Base-by-base conservation (phyloP, 2,797 vertebrate genomes). In the Acanthurus lineatus region DNA sequence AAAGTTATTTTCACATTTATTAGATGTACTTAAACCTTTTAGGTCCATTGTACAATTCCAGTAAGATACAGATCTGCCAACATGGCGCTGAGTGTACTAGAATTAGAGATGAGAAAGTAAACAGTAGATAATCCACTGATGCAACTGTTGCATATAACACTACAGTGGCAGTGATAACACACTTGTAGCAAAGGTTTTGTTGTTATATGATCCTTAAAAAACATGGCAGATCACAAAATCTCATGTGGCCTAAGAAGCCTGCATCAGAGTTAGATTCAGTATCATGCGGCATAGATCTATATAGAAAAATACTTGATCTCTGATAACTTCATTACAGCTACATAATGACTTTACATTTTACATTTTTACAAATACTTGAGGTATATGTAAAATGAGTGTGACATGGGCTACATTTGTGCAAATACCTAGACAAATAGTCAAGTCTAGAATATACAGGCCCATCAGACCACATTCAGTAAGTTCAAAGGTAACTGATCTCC, bases 261-360 rank as follows among this genome's bases (percentile, higher is more conserved):
- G n/a, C 42, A 54, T 28, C 22, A 56, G 16, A 12, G 47, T 32
- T 17, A n/a, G 9, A 25, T 6, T 73, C 25, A 70, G 49, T 7
- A 59, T 65, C 28, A 74, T 38, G 53, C 17, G 65, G 5, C 14
- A 70, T 28, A 71, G 5, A 38, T 49, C n/a, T 22, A 32, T 75
- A n/a, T 86, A 88, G 32, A 88, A 89, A 87, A 89, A 88, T 85
- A 38, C 76, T 6, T 35, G 32, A 35, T 35, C 32, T 35, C 69
- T 8, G 1, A 49, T 75, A 12, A 17, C 49, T 65, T 59, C 3
- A 53, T 64, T 71, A 61, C 4, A 32, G 25, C 28, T 61, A 82
- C 77, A 73, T 35, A 14, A 51, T 75, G 25, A 42, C 32, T 32
- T 49, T 48, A 12, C 35, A 48, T 49, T 53, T 70, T 48, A 12